phyloP scores from a whole-genome alignment of 2,113 vertebrate species.

The Daboia siamensis region DNA sequence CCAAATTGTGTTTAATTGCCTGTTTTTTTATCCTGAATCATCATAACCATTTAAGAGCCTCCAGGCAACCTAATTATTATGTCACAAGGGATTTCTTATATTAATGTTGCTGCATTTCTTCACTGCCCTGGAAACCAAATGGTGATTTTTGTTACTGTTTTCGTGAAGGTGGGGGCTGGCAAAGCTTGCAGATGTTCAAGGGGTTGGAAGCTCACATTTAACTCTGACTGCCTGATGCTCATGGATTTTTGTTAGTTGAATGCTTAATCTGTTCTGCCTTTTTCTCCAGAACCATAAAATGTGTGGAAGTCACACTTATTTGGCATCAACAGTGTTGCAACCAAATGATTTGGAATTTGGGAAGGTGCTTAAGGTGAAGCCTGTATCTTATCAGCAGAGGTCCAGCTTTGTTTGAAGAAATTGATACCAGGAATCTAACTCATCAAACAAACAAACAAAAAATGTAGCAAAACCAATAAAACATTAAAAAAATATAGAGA shows the following conservation, averaged over 20 bases:
- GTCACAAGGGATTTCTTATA: accelerated
- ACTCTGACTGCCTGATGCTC: neutral
- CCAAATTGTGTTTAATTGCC: neutral
- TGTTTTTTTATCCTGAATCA: neutral
- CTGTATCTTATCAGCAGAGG: neutral
- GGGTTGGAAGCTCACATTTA: neutral
- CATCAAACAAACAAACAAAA: neutral
- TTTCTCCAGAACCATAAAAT: neutral
- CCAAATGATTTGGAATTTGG: neutral
- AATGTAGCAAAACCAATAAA: neutral
- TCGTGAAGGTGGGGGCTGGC: neutral
- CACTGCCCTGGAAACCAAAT: neutral
- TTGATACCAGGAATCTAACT: neutral
- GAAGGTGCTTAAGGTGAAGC: neutral
- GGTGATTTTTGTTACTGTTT: neutral
- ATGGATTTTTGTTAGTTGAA: neutral
- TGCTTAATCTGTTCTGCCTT: neutral
- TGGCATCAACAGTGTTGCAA: neutral
- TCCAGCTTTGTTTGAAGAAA: neutral
- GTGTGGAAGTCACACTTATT: neutral
- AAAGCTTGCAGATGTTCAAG: neutral
- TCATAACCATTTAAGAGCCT: neutral
- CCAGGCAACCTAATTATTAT: neutral
- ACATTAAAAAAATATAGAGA: neutral
- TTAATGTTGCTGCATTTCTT: neutral